A percentile compares a stretch with the other conserved stretches of the same genome.
Evolutionary conservation across 2,113 vertebrate genomes (phyloP).

Genomic region (Phoenicopterus ruber): DNA sequence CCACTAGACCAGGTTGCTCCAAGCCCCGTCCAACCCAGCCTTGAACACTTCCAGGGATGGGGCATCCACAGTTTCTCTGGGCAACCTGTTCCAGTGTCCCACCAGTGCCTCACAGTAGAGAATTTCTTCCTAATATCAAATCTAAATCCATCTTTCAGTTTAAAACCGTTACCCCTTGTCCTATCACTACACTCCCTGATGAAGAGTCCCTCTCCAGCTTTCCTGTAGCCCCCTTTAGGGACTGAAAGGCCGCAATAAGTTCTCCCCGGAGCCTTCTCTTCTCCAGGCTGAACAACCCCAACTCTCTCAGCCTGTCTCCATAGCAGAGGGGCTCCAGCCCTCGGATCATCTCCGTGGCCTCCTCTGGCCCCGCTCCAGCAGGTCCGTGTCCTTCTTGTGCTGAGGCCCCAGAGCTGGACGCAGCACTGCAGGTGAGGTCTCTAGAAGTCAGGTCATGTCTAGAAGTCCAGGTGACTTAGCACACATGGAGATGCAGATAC

Average conservation of each 20-base stretch:
- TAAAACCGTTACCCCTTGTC: neutral
- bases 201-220: neutral
- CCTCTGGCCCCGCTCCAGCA: neutral
- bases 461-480: neutral
- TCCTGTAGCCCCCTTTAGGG: too few relatives aligned
- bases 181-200: neutral
- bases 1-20: fast-evolving
- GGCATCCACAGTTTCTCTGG: neutral
- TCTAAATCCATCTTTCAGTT: neutral
- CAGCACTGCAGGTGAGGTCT: neutral
- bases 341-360: neutral
- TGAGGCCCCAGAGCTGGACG: neutral
- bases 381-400: too few relatives aligned
- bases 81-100: neutral
- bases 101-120: neutral
- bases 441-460: neutral
- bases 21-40: neutral
- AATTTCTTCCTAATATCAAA: neutral
- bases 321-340: neutral
- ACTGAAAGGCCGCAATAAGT: neutral
- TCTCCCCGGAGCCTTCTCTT: neutral
- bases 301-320: neutral
- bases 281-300: neutral
- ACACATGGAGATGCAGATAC: neutral
- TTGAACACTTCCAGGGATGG: neutral